Base-by-base conservation (phyloP, 1,140 invertebrate genomes). In the Papilio aristodemus region DNA sequence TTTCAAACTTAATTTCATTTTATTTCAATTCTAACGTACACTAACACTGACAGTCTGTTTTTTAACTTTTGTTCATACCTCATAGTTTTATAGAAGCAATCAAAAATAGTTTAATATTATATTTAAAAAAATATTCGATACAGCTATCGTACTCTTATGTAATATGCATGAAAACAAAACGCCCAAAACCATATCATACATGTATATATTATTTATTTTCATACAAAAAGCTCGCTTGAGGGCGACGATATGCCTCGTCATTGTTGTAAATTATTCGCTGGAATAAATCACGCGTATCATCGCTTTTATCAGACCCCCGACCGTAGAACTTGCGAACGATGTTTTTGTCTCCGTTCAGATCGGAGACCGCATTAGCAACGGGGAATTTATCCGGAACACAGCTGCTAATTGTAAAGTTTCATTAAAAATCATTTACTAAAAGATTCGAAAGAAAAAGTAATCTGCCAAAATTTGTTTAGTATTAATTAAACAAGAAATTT, bases 231-330 rank as follows among this genome's bases (percentile, higher is more conserved):
- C 19, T 9, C 37, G 37, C 37, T 66, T 66, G 25, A 14, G 25
- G 39, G 39, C 13, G 25, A 25, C 19, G 25, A 66, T 66, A 17
- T 46, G 39, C 39, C 27, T 9, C 11, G 63, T 66, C 63, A 46
- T 66, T 66, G 63, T 66, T 66, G 63, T 66, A 66, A 66, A 66
- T 66, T 66, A 66, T 50, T 66, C 63, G n/a, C 22, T 9, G 17
- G 41, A 66, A 66, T 66, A 66, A 66, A 66, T 66, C 63, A 46
- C 7, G 63, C 63, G 10, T 66, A 66, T 66, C 63, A 66, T 66
- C 14, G 63, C 43, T 36, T 25, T 11, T 66, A 66, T 66, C 63
- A 66, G 43, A 66, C 25, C 19, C 19, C 39, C 41, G 22, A 10
- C 27, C 36, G 59, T 38, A 11, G 13, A 25, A 66, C 41, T 46